Evolutionary conservation across 2,888 invertebrate species (phyloP).

Genomic region (Yponomeuta cagnagella): DNA sequence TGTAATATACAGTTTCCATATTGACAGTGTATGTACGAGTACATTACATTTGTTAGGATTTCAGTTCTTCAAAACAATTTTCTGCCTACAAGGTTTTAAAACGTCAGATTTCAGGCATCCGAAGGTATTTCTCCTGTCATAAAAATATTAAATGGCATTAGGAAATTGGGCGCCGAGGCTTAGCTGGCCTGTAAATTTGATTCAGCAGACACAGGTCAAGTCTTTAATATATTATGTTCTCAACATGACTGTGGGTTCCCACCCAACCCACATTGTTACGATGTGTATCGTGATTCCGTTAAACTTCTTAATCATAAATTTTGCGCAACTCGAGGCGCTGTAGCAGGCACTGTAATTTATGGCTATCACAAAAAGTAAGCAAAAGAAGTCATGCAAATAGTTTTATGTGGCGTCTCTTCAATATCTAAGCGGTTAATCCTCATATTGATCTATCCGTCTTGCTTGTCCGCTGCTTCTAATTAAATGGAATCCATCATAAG

Average conservation of each 20-base stretch:
- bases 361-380: slow-evolving; percentile 50
- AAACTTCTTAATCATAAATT: slow-evolving; percentile 49
- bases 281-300: slow-evolving; percentile 28
- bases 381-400: slow-evolving; percentile 42
- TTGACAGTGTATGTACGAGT: too few relatives aligned
- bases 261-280: too few relatives aligned
- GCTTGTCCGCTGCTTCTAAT: background rate
- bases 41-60: too few relatives aligned
- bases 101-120: too few relatives aligned
- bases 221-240: background rate
- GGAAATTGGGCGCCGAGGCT: too few relatives aligned
- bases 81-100: too few relatives aligned
- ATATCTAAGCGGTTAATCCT: background rate
- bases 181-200: too few relatives aligned
- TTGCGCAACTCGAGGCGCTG: slow-evolving; percentile 20
- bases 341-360: slow-evolving; percentile 56
- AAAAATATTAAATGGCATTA: too few relatives aligned
- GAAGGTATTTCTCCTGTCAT: too few relatives aligned
- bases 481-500: background rate
- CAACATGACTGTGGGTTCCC: background rate
- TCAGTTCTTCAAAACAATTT: too few relatives aligned
- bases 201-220: background rate
- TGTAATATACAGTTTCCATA: too few relatives aligned
- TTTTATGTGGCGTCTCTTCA: background rate
- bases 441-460: background rate